Conservation (phyloP, 37 sponge, comb jelly and placozoan species). For the Ianthella basta region DNA sequence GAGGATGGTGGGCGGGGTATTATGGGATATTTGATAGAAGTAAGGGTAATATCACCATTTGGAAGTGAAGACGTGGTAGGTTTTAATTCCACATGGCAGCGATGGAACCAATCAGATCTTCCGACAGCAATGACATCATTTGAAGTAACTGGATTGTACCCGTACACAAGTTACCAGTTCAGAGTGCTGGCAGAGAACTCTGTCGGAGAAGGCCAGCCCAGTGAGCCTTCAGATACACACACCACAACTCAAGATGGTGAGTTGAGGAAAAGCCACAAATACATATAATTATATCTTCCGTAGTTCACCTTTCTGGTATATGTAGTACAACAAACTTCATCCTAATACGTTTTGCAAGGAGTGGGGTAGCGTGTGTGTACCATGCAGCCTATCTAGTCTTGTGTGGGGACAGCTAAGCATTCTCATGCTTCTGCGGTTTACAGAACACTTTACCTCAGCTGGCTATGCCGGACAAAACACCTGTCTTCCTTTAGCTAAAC, state of each 20-base stretch:
- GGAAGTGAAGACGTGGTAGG: neutral
- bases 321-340: too few relatives aligned
- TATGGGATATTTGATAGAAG: neutral
- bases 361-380: too few relatives aligned
- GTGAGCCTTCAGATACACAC: neutral
- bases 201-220: neutral
- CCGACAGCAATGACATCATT: neutral
- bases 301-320: too few relatives aligned
- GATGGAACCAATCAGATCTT: slow-evolving; percentile 6
- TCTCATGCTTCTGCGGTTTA: too few relatives aligned
- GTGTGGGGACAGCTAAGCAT: too few relatives aligned
- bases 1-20: slow-evolving; percentile 6
- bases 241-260: neutral
- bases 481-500: too few relatives aligned
- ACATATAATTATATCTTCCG: too few relatives aligned
- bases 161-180: slow-evolving; percentile 27
- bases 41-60: neutral
- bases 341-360: too few relatives aligned
- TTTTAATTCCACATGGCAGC: neutral
- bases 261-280: too few relatives aligned
- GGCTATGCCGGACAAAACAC: too few relatives aligned
- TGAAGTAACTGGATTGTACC: neutral
- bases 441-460: too few relatives aligned
- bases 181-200: neutral
- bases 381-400: too few relatives aligned